Evolutionary conservation across 2,888 invertebrate species (phyloP).

Genomic region (Pammene aurita): DNA sequence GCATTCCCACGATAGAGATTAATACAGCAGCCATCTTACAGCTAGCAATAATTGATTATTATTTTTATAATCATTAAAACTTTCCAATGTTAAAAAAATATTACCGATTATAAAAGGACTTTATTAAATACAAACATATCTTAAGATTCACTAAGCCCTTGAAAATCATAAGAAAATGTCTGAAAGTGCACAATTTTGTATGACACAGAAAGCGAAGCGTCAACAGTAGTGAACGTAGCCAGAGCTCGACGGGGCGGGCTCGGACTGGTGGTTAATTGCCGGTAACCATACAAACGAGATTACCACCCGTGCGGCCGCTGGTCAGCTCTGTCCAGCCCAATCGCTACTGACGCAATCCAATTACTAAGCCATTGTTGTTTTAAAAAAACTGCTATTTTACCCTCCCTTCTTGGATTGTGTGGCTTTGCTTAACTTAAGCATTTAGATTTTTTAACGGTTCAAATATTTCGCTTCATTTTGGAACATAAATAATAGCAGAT

Average conservation of each 20-base stretch:
- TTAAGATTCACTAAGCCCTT: no score
- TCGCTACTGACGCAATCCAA: constrained; percentile 64
- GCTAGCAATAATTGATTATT: background rate
- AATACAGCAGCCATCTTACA: constrained; percentile 30
- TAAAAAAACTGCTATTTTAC: constrained; percentile 45
- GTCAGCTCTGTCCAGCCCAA: constrained; percentile 49
- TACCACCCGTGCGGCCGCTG: constrained; percentile 51
- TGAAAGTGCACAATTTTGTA: background rate
- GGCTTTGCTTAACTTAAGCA: constrained; percentile 35
- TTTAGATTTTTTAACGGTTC: background rate
- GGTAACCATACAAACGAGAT: constrained; percentile 69
- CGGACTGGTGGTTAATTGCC: constrained; percentile 66
- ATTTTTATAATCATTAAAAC: no score
- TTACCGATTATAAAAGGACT: background rate
- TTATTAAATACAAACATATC: no score
- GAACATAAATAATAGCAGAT: background rate
- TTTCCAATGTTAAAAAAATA: background rate
- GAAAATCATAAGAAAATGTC: background rate
- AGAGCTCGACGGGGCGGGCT: constrained; percentile 41
- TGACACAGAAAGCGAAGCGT: constrained; percentile 19
- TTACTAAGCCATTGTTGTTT: constrained; percentile 60
- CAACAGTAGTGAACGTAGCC: constrained; percentile 44
- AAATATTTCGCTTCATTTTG: constrained; percentile 1
- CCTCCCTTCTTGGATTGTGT: constrained; percentile 30
- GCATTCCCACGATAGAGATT: constrained; percentile 40